phyloP scores from a whole-genome alignment of 2,888 invertebrate genomes.

The Drosophila bunnanda region DNA sequence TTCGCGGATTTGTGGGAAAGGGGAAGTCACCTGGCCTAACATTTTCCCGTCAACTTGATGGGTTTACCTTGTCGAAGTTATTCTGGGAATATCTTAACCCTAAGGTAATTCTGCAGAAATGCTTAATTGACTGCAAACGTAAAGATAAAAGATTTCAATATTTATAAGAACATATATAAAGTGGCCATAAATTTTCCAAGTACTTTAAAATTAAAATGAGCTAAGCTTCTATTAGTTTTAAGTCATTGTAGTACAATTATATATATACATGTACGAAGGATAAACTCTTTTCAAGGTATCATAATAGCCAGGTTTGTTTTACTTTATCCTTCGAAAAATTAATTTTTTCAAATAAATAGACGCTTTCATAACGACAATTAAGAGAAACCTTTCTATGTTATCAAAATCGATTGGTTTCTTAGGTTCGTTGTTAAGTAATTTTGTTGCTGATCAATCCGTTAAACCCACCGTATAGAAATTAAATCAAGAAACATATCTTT shows the following conservation, averaged over 20 bases:
- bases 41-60: slow-evolving; percentile 16
- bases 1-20: slow-evolving; percentile 9
- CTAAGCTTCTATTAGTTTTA: neutral
- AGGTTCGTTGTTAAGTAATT: neutral
- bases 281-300: neutral
- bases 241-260: neutral
- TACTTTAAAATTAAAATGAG: neutral
- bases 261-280: too few species aligned
- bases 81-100: neutral
- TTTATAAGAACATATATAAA: neutral
- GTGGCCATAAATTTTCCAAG: too few species aligned
- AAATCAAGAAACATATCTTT: neutral
- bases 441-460: neutral
- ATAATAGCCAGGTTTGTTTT: neutral
- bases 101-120: neutral
- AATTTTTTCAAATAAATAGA: neutral
- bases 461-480: neutral
- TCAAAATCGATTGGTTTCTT: neutral
- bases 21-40: slow-evolving; percentile 19
- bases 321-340: neutral
- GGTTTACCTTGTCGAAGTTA: too few species aligned
- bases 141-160: neutral
- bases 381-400: neutral
- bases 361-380: neutral
- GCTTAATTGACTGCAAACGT: too few species aligned